Base-by-base conservation (phyloP, 1,140 invertebrate genomes). In the Drosophila nigrodunni region DNA sequence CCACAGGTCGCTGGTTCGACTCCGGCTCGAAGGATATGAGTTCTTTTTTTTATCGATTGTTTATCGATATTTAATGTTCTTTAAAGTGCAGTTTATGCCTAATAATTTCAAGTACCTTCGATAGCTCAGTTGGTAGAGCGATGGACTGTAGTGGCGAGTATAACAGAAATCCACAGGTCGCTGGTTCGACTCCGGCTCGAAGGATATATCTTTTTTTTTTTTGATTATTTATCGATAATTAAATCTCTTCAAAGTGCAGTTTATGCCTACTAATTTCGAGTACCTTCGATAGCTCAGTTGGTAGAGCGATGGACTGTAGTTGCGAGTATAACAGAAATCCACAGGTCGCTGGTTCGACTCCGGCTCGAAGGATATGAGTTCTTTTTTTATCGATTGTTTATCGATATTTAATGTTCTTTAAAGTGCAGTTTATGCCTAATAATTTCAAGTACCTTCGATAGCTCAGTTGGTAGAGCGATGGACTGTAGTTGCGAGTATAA, bases 401-500 rank as follows among this genome's bases (percentile, higher is more conserved):
- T 11, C 9, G 10, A 41, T 2, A 11, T 41, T 11, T 41, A 11
- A 41, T 41, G 10, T 2, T 10, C 35, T 37, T 37, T 4, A 25
- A 25, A 25, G 4, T 25, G 25, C 25, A 25, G 25, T 25, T 25
- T 25, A 25, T 3, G 25, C 4, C 25, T 25, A 4, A 0, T 25
- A 1, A 25, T 3, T 55, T 10, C 13, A 55, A 25, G n/a, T 57
- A 25, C 95, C 95, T 96, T 95, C 95, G 95, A 95, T 96, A 96
- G 95, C 95, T 96, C 96, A 96, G 95, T 96, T 96, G 95, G 95
- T 96, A 96, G 95, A 96, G 95, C 96, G 95, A 95, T 96, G 96
- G 95, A 96, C 95, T 96, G 96, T 96, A 96, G 96, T 78, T 77
- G 21, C 1, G 4, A 44, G 2, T 21, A 52, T 41, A 58, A 41